Evolutionary conservation across 2,888 invertebrate species (phyloP), one percentile per base, ranked within the genome.

Genomic region (Proisotoma minuta): DNA sequence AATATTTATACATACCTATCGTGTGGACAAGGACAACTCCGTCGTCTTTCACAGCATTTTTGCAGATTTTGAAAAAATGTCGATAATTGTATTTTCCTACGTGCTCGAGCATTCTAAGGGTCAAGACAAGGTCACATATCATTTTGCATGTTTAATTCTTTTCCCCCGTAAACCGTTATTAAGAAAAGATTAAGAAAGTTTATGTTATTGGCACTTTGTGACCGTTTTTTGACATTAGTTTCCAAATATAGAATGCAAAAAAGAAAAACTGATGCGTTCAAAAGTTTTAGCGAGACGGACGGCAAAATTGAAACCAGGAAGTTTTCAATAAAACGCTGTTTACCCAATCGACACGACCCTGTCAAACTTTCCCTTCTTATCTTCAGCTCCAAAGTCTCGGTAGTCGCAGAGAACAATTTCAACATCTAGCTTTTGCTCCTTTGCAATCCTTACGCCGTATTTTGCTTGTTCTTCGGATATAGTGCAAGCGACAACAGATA

Each of bases 91-190:
- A 2, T 10, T 24, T 29, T 10, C 69, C 66, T 2, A 69, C 66
- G 51, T 66, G 66, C 50, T 69, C 69, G 34, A 65, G 57, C 66
- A 69, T 69, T 34, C 68, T 65, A 22, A 65, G 59, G 27, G 51
- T 53, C 1, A 66, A 62, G 20, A 68, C 57, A 20, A 65, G 52
- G 26, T 68, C 68, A 47, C 62, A 63, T 56, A 48, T 51, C 20
- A 57, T 62, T 24, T 56, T 40, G n/a, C n/a, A n/a, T n/a, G n/a
- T n/a, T n/a, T n/a, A n/a, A n/a, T n/a, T n/a, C n/a, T n/a, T n/a
- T n/a, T n/a, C n/a, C n/a, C n/a, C n/a, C n/a, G n/a, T n/a, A n/a
- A n/a, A n/a, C n/a, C n/a, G n/a, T n/a, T n/a, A n/a, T n/a, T n/a
- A n/a, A n/a, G n/a, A n/a, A n/a, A n/a, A n/a, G n/a, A n/a, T n/a